phyloP scores from a whole-genome alignment of 2,888 invertebrate genomes.

The Lepas anatifera region DNA sequence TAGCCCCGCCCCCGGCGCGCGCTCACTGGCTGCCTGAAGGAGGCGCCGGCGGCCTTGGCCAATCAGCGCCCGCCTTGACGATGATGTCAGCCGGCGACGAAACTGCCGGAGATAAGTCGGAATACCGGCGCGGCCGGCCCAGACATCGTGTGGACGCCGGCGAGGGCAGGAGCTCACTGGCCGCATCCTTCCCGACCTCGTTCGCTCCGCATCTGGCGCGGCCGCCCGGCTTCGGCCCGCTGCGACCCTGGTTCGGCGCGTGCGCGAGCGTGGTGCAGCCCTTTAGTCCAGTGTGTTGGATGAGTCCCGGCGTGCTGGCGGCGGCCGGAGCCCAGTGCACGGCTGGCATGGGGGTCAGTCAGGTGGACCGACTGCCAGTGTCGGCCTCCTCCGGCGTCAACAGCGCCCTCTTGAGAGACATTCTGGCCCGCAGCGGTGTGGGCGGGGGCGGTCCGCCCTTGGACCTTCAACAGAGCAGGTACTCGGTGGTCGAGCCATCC shows the following conservation, averaged over 20 bases:
- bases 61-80: constrained; percentile 23
- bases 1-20: constrained; percentile 1
- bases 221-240: not conserved
- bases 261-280: constrained; percentile 13
- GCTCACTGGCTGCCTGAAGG: constrained; percentile 10
- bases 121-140: constrained; percentile 28
- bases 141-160: constrained; percentile 38
- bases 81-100: constrained; percentile 24
- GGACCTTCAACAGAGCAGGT: constrained; percentile 21
- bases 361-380: not conserved
- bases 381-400: constrained; percentile 10
- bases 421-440: constrained; percentile 21
- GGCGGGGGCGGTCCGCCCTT: constrained; percentile 17
- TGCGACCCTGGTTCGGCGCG: not conserved
- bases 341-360: constrained; percentile 21
- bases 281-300: constrained; percentile 23
- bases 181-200: too few species aligned
- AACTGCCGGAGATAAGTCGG: constrained; percentile 24
- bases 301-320: constrained; percentile 21
- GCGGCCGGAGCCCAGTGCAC: constrained; percentile 20
- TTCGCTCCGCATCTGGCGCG: too few species aligned
- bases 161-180: constrained; percentile 34
- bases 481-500: constrained; percentile 16
- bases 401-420: constrained; percentile 24
- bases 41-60: constrained; percentile 17